These are phyloP conservation scores for Nomia melanderi DNA, from an alignment of 1,140 invertebrate species.

Conservation along the genomic window DNA sequence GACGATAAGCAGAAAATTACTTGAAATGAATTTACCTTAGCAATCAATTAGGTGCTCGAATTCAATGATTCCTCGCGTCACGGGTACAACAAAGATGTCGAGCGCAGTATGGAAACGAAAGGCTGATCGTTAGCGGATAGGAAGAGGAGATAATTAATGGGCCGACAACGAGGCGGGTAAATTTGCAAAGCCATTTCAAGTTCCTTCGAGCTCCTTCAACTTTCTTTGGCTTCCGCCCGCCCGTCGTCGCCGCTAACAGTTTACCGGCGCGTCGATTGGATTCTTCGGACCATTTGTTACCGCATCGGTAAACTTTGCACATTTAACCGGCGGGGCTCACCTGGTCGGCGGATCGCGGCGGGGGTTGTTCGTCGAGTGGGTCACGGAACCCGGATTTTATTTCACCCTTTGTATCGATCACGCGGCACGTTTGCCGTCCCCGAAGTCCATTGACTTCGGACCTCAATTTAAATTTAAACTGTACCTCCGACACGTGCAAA, in stretches of 20 bases:
- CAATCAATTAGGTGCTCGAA: no score
- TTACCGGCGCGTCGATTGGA: conserved; percentile 72
- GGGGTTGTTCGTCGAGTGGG: conserved; percentile 44
- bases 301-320: conserved; percentile 77
- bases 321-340: conserved; percentile 66
- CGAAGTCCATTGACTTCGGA: neutral
- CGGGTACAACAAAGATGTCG: neutral
- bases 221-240: conserved; percentile 64
- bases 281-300: conserved; percentile 72
- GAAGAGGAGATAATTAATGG: conserved; percentile 72
- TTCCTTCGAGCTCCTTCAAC: conserved; percentile 65
- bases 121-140: conserved; percentile 21
- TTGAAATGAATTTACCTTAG: no score
- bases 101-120: conserved; percentile 30
- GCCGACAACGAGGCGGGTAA: conserved; percentile 70
- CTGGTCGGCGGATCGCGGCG: conserved; percentile 1
- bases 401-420: conserved; percentile 20
- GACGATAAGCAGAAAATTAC: no score
- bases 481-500: no score
- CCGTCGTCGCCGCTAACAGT: conserved; percentile 68
- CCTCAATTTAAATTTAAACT: no score
- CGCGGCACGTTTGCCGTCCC: neutral
- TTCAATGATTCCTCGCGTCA: neutral
- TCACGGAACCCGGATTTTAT: conserved; percentile 44
- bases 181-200: conserved; percentile 80